phyloP scores from a whole-genome alignment of 2,888 invertebrate species.

The Chorisops tibialis region DNA sequence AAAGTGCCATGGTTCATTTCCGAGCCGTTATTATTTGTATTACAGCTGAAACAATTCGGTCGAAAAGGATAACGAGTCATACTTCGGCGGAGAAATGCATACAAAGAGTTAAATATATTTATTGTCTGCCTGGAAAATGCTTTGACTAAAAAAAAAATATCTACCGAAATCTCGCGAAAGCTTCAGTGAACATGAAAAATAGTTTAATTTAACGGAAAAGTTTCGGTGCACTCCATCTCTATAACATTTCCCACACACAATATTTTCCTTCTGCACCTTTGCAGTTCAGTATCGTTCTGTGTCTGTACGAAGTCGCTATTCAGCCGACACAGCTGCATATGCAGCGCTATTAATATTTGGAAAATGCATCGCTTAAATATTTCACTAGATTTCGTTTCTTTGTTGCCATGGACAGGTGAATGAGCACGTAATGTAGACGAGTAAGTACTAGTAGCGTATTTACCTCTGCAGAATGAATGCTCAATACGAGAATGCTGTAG shows the following conservation, averaged over 20 bases:
- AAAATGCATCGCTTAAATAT: constrained; percentile 25
- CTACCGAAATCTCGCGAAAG: constrained; percentile 3
- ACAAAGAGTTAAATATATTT: not conserved
- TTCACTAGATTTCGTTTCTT: constrained; percentile 27
- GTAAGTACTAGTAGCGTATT: too few relatives aligned
- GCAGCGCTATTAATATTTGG: not conserved
- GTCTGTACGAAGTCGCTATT: not conserved
- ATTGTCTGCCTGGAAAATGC: not conserved
- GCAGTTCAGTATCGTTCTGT: not conserved
- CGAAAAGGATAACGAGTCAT: not conserved
- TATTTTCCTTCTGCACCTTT: too few relatives aligned
- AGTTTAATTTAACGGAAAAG: constrained; percentile 28
- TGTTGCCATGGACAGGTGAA: constrained; percentile 27
- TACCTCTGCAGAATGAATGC: too few relatives aligned
- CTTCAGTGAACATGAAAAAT: constrained; percentile 26
- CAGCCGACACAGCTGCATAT: not conserved
- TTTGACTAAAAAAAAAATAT: constrained; percentile 8
- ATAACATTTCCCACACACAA: too few relatives aligned
- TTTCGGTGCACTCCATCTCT: not conserved
- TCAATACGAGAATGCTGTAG: too few relatives aligned
- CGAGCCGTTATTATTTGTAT: not conserved
- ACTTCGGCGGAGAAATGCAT: not conserved
- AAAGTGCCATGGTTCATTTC: too few relatives aligned
- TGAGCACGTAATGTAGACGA: constrained; percentile 27
- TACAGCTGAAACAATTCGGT: not conserved